phyloP scores from a whole-genome alignment of 1,140 invertebrate species.

The Halyomorpha halys region DNA sequence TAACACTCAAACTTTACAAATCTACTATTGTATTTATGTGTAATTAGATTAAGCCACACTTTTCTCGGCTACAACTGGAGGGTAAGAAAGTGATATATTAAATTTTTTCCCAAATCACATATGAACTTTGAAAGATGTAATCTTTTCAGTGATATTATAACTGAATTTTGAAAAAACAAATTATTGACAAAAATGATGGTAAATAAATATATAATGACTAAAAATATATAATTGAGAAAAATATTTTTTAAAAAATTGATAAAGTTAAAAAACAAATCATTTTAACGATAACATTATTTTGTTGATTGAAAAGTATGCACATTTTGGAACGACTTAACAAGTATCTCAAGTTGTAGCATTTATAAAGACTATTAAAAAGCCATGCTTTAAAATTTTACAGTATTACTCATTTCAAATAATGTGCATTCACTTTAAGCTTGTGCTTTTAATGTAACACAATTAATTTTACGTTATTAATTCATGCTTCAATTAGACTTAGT shows the following conservation, averaged over 20 bases:
- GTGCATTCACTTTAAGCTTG: slow-evolving; percentile 16
- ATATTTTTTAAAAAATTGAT: no score
- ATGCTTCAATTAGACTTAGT: slow-evolving; percentile 9
- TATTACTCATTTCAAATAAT: slow-evolving; percentile 5
- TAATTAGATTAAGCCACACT: slow-evolving; percentile 5
- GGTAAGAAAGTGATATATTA: no score
- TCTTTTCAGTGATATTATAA: no score
- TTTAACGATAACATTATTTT: no score
- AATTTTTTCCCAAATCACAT: no score
- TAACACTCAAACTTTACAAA: slow-evolving; percentile 7
- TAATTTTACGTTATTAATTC: not conserved
- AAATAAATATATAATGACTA: no score
- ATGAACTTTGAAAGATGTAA: no score
- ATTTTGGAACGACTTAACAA: not conserved
- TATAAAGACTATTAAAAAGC: slow-evolving; percentile 9
- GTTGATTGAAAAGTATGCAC: no score
- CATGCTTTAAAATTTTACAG: slow-evolving; percentile 12
- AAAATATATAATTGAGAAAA: no score
- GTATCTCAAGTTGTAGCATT: slow-evolving; percentile 7
- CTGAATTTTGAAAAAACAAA: no score
- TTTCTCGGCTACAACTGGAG: not conserved
- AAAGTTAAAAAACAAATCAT: no score
- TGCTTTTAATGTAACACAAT: slow-evolving; percentile 11
- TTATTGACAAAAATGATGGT: no score
- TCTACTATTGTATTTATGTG: slow-evolving; percentile 8